Evolutionary conservation across 2,888 invertebrate species (phyloP), one percentile per base, ranked within the genome.

Genomic region (Leptogaster cylindrica): DNA sequence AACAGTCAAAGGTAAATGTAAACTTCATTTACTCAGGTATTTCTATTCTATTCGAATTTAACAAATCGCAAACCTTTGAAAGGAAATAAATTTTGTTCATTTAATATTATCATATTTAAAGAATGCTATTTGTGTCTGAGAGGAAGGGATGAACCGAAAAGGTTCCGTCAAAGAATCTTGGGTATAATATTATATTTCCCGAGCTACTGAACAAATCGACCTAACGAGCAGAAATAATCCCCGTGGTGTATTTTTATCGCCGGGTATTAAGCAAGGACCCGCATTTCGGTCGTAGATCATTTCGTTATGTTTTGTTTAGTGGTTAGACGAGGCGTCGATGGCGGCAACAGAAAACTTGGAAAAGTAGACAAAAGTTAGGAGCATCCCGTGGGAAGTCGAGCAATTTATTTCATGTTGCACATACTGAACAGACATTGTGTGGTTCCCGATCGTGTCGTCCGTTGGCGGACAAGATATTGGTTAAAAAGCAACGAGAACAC

Each of bases 281-380:
- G 44, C 61, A 61, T 61, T 61, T 61, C 20, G 61, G 61, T 61
- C 61, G 44, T 61, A 61, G 61, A 61, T 61, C 61, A 61, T 61
- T 61, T 41, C 27, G 44, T 28, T 61, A 18, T 61, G 61, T 44
- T 61, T 41, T 61, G 61, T 61, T 61, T 44, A 28, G 44, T 28
- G 44, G 61, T 61, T 44, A 44, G 61, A 44, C 44, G 36, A 10
- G 27, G 44, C 16, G 16, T 44, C 28, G 39, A 20, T 39, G 39
- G 39, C 44, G 41, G 39, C 23, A 23, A n/a, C n/a, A n/a, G n/a
- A n/a, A n/a, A 28, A 61, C 27, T 44, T 7, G 61, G 36, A 61
- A 61, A 44, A 61, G 61, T 25, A 61, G 61, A 61, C 44, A 61
- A 61, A 18, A 61, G 61, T 61, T 44, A 41, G 61, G 44, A 61